Evolutionary conservation across 2,888 invertebrate species (phyloP), one percentile per base, ranked within the genome.

Genomic region (Ypsolopha sequella): DNA sequence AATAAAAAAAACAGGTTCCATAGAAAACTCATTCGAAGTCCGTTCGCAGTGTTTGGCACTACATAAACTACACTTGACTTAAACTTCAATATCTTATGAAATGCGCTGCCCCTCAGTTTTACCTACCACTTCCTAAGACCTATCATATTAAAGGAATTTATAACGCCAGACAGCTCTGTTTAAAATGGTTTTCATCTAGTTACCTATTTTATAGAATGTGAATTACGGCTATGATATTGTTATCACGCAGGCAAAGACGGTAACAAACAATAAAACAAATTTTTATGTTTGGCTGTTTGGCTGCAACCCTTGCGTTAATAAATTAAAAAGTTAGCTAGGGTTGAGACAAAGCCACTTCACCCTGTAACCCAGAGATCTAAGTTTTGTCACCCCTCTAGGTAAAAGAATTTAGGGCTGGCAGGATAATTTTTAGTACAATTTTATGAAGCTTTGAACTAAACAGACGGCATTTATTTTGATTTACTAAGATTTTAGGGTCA

Each of bases 231-330:
- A 62, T 63, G 69, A 76, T 75, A 84, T 84, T 80, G 81, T 85
- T 84, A 80, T 80, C 84, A 84, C 78, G 82, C 81, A 85, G 84
- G 85, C 84, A 65, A 78, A 82, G 76, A 78, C 73, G 85, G 81
- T 85, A 82, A 82, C 78, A 72, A 76, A 86, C 82, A 84, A 85
- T 84, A 85, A 85, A 86, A 80, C 82, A 85, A 84, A 84, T 85
- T 86, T 85, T 86, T 85, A 86, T 76, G 80, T 81, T 74, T 67
- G 63, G 75, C 24, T 24, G 24, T 24, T 24, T 4, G 24, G 24
- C 24, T 24, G 24, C 74, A 80, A 80, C 84, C 85, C 85, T 76
- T 66, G 67, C 71, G 74, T 76, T 84, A 81, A 86, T 86, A 86
- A 85, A 86, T 86, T 84, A 79, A 77, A 82, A 82, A 82, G 79